Evolutionary conservation across 1,140 invertebrate genomes (phyloP).

Genomic region (Zaprionus kolodkinae): DNA sequence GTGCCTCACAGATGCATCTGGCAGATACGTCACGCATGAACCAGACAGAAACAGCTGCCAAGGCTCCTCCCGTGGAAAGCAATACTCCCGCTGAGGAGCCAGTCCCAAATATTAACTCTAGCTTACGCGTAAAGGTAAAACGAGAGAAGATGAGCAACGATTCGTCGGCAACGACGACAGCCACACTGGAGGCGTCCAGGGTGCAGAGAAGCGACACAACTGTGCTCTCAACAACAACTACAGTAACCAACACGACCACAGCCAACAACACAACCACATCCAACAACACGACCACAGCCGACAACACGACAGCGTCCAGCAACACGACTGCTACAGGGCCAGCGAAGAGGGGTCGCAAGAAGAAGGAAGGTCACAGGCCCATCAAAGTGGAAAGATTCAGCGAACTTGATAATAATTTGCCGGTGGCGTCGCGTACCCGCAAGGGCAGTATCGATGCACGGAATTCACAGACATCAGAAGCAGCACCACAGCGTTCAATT

Average conservation of each 20-base stretch:
- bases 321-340: constrained; percentile 15
- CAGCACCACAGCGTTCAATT: constrained; percentile 50
- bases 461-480: constrained; percentile 36
- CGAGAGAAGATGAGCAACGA: constrained; percentile 69
- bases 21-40: neutral
- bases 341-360: constrained; percentile 58
- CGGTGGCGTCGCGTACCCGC: constrained; percentile 67
- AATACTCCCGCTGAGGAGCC: neutral
- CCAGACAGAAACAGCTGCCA: neutral
- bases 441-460: constrained; percentile 48
- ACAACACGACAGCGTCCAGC: constrained; percentile 5
- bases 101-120: neutral
- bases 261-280: neutral
- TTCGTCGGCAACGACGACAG: neutral
- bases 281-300: neutral
- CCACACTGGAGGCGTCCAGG: constrained; percentile 29
- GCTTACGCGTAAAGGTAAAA: constrained; percentile 62
- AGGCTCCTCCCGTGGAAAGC: constrained; percentile 1
- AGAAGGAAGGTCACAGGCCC: constrained; percentile 64
- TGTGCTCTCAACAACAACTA: constrained; percentile 39
- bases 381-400: constrained; percentile 81
- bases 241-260: constrained; percentile 3
- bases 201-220: constrained; percentile 43
- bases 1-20: constrained; percentile 59
- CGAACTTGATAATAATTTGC: constrained; percentile 56